Percentiles rank a stretch among this genome's conserved stretches.
phyloP scores from a whole-genome alignment of 2,797 vertebrate genomes.

The Coracias cyanogaster region DNA sequence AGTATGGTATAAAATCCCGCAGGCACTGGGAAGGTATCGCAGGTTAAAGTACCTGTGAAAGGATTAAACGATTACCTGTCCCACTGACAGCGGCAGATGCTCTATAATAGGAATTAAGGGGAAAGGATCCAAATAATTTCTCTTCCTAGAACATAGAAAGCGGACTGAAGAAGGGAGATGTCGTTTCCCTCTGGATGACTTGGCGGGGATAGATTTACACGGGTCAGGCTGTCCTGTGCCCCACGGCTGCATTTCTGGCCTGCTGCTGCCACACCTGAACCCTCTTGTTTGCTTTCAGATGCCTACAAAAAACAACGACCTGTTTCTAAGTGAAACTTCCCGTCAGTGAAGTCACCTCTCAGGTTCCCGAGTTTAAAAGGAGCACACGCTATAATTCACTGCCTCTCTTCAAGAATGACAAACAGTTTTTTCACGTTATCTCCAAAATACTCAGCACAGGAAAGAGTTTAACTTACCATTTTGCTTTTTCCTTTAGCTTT shows the following conservation, averaged over 20 bases:
- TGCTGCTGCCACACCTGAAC: neutral
- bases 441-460: neutral
- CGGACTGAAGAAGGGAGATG: neutral
- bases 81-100: neutral
- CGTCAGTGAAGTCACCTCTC: neutral
- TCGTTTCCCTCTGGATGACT: neutral
- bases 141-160: neutral
- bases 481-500: slow-evolving; percentile 97
- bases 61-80: neutral
- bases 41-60: neutral
- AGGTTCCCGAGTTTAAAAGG: neutral
- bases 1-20: neutral
- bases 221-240: neutral
- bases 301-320: neutral
- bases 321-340: neutral
- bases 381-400: neutral
- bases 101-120: neutral
- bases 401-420: neutral
- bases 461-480: slow-evolving; percentile 86
- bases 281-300: neutral
- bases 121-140: neutral
- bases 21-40: neutral
- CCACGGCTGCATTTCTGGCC: neutral
- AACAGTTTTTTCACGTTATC: neutral
- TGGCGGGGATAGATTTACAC: neutral